These are phyloP conservation scores for Harpagoxenus sublaevis DNA, from an alignment of 2,888 invertebrate species.

Conservation along the genomic window DNA sequence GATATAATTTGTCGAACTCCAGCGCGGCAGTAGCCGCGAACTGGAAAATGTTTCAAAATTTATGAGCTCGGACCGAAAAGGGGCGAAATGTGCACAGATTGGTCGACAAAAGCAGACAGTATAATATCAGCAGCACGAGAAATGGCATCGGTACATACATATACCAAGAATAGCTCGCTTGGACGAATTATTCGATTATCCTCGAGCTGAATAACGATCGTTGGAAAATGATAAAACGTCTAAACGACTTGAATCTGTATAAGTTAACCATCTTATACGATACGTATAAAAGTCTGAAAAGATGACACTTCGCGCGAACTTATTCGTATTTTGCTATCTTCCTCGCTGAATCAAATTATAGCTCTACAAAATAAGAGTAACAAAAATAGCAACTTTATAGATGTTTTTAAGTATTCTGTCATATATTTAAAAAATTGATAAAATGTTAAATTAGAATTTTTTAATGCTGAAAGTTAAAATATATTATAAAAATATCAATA, in stretches of 20 bases:
- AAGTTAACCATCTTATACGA: neutral
- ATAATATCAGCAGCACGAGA: neutral
- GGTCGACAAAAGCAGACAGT: neutral
- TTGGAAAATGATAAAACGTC: conserved; percentile 28
- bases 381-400: neutral
- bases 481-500: neutral
- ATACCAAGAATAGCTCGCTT: conserved; percentile 5
- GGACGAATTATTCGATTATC: conserved; percentile 40
- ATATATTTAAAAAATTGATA: conserved; percentile 1
- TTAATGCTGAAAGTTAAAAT: neutral
- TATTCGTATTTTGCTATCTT: neutral
- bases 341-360: neutral
- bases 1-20: conserved; percentile 70
- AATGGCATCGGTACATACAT: conserved; percentile 8
- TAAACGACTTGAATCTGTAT: neutral
- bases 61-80: conserved; percentile 10
- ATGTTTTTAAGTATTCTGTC: neutral
- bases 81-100: neutral
- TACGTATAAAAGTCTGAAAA: neutral
- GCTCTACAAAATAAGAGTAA: neutral
- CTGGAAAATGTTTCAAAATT: conserved; percentile 69
- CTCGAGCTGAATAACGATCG: neutral
- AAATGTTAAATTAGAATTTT: neutral
- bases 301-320: neutral
- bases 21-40: conserved; percentile 42